Evolutionary conservation across 2,113 vertebrate genomes (phyloP).

Genomic region (Xenopus borealis): DNA sequence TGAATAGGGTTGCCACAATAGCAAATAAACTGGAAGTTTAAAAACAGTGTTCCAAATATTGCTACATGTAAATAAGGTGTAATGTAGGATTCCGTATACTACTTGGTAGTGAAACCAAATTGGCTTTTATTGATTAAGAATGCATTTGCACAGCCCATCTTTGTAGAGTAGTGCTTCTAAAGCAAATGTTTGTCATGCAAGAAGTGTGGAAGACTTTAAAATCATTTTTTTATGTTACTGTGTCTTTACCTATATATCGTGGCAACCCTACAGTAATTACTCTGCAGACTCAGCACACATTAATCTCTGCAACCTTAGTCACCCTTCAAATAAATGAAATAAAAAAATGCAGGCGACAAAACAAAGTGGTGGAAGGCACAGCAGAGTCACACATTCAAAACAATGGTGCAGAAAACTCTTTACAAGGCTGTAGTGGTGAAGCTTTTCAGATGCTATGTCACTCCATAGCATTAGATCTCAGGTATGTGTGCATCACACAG

Average conservation of each 20-base stretch:
- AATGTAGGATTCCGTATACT: too few species aligned
- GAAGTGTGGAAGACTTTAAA: too few species aligned
- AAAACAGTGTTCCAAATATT: not conserved
- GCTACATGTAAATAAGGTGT: not conserved
- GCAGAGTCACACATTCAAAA: slow-evolving; percentile 83
- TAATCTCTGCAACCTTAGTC: slow-evolving; percentile 88
- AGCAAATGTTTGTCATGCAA: too few species aligned
- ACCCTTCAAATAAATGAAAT: slow-evolving; percentile 75
- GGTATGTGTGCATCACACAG: slow-evolving; percentile 71
- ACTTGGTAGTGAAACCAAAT: too few species aligned
- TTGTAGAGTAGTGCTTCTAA: too few species aligned
- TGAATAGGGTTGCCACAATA: slow-evolving; percentile 97
- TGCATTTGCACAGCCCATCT: too few species aligned
- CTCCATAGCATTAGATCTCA: slow-evolving; percentile 72
- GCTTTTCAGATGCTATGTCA: slow-evolving; percentile 75
- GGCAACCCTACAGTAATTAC: slow-evolving; percentile 89
- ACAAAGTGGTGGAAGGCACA: slow-evolving; percentile 79
- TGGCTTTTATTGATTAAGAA: too few species aligned
- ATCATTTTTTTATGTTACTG: not conserved
- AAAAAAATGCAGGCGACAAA: slow-evolving; percentile 80
- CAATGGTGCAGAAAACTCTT: slow-evolving; percentile 71
- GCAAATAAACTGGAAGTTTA: slow-evolving; percentile 39
- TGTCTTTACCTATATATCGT: slow-evolving; percentile 65
- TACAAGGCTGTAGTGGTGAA: slow-evolving; percentile 76
- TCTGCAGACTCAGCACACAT: slow-evolving; percentile 87